Evolutionary conservation across 2,113 vertebrate species (phyloP).

Genomic region (Pterocles orientalis): DNA sequence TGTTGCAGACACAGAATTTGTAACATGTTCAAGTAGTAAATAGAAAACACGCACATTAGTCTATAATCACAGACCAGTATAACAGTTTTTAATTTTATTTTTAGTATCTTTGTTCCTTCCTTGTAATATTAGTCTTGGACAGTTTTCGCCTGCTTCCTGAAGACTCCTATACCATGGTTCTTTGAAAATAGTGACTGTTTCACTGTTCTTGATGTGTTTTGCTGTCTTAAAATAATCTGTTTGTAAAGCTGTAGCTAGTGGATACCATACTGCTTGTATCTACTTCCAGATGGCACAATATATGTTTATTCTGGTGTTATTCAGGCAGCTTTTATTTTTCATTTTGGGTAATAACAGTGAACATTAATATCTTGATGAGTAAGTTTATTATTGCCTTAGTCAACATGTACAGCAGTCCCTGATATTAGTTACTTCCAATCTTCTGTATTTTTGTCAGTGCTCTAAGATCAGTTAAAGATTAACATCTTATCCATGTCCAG

Average conservation of each 20-base stretch:
- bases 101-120: background rate
- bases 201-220: background rate
- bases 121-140: background rate
- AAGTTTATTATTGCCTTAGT: background rate
- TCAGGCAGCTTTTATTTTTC: background rate
- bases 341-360: background rate
- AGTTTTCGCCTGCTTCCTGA: background rate
- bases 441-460: background rate
- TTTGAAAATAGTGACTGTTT: background rate
- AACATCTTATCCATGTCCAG: background rate
- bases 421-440: background rate
- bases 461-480: background rate
- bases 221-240: background rate
- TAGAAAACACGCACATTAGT: background rate
- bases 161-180: rapidly evolving
- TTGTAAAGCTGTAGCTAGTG: background rate
- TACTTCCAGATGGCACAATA: background rate
- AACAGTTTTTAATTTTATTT: background rate
- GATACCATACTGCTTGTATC: background rate
- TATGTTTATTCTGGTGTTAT: background rate
- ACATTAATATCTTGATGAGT: background rate
- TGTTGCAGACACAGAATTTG: background rate
- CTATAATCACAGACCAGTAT: background rate
- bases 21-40: background rate
- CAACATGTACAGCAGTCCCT: background rate